Evolutionary conservation across 2,888 invertebrate species (phyloP), one percentile per base, ranked within the genome.

Genomic region (Folsomia candida): DNA sequence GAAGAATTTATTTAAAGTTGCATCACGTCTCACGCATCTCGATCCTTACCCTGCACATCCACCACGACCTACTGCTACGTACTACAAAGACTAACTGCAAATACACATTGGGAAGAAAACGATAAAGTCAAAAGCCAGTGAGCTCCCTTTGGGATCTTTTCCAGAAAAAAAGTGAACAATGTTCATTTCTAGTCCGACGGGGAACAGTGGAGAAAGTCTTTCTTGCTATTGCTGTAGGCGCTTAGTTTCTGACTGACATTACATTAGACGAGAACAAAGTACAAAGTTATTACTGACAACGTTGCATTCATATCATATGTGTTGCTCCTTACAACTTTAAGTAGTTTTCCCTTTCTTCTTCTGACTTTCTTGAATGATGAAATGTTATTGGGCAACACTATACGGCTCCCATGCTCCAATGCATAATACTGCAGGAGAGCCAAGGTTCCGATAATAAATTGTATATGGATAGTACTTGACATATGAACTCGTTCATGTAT

Each of bases 1-100:
- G 54, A 54, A 54, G 54, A 54, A 54, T 54, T 18, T 54, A 54
- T 54, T 20, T 54, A 54, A 54, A 54, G n/a, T 54, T 54, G 22
- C 54, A 6, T 54, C 54, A 54, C 54, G 54, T 54, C 22, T 20
- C 22, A 37, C 37, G 4, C 37, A 37, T 37, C 37, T 37, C 37
- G 14, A 37, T 9, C 4, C 37, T 37, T 37, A 14, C 37, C 4
- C 37, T 37, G 37, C 37, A 37, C 37, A 37, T 37, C 37, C 37
- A 37, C 14, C 37, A n/a, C n/a, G n/a, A n/a, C n/a, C n/a, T n/a
- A n/a, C n/a, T n/a, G n/a, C n/a, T n/a, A n/a, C n/a, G n/a, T n/a
- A n/a, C n/a, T n/a, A n/a, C n/a, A n/a, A n/a, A n/a, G n/a, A n/a
- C n/a, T n/a, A n/a, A n/a, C n/a, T n/a, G n/a, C n/a, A n/a, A n/a